A percentile compares a stretch with the other conserved stretches of the same genome.
phyloP scores from a whole-genome alignment of 2,797 vertebrate species.

The Platyrinchus mystaceus region DNA sequence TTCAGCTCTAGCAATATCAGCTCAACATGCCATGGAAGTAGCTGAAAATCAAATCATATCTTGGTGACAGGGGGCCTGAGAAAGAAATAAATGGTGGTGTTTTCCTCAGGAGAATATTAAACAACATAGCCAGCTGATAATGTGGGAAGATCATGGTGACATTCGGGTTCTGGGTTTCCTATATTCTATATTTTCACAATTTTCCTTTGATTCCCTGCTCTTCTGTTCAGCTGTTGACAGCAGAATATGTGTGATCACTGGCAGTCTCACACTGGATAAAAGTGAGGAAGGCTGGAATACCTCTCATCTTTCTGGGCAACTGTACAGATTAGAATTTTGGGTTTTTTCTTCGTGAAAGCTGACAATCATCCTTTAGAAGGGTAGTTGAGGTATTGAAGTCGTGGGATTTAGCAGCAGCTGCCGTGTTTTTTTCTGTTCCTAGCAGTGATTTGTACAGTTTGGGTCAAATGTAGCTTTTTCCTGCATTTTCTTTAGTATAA shows the following conservation, averaged over 20 bases:
- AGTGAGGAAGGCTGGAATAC: not conserved
- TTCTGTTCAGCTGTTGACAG: not conserved
- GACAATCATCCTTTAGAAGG: not conserved
- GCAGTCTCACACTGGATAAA: not conserved
- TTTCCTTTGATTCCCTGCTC: not conserved
- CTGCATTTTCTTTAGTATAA: not conserved
- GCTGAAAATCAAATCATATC: not conserved
- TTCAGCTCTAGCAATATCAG: not conserved
- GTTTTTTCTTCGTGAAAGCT: not conserved
- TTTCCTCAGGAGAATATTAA: not conserved
- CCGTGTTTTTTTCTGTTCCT: not conserved
- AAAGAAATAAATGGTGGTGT: not conserved
- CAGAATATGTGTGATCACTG: not conserved
- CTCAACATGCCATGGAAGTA: not conserved
- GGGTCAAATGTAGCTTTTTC: not conserved
- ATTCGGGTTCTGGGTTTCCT: not conserved
- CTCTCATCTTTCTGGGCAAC: not conserved
- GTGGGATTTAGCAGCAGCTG: not conserved
- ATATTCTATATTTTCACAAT: not conserved
- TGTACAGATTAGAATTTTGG: not conserved
- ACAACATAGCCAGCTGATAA: not conserved
- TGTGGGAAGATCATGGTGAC: not conserved
- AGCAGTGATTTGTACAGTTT: not conserved
- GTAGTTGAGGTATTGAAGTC: not conserved
- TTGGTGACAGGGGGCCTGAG: not conserved